phyloP scores from a whole-genome alignment of 1,140 invertebrate species.

The Drosophila cardini region DNA sequence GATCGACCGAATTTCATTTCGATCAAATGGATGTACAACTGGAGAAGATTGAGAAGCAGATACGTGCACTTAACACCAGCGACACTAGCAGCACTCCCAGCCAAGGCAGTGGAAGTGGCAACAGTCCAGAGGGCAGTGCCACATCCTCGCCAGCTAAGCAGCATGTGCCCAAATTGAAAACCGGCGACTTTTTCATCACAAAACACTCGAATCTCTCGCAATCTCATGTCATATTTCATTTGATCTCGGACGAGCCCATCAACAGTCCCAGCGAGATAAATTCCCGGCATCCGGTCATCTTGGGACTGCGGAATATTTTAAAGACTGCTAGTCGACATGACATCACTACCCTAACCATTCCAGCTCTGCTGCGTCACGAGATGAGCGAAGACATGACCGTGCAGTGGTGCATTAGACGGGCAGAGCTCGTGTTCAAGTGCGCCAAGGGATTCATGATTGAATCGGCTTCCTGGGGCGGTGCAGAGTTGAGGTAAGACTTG shows the following conservation, averaged over 20 bases:
- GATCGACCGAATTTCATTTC: slow-evolving; percentile 84
- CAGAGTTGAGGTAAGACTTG: slow-evolving; percentile 90
- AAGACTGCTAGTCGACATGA: slow-evolving; percentile 97
- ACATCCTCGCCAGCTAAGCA: slow-evolving; percentile 67
- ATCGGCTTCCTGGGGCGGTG: slow-evolving; percentile 96
- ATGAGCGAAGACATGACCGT: slow-evolving; percentile 99
- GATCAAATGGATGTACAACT: slow-evolving; percentile 91
- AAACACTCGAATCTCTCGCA: slow-evolving; percentile 98
- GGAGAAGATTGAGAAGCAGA: slow-evolving; percentile 88
- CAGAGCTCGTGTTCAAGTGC: slow-evolving; percentile 98
- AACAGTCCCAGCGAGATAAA: slow-evolving; percentile 93
- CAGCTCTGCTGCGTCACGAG: slow-evolving; percentile 95
- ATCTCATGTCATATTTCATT: slow-evolving; percentile 97
- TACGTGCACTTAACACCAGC: slow-evolving; percentile 81
- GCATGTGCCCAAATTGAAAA: slow-evolving; percentile 87
- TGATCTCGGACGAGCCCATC: slow-evolving; percentile 92
- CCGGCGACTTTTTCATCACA: slow-evolving; percentile 97
- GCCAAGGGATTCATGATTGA: slow-evolving; percentile 99
- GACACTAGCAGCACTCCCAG: slow-evolving; percentile 62
- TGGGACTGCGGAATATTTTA: slow-evolving; percentile 97
- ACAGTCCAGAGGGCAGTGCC: slow-evolving; percentile 52
- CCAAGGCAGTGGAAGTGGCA: slow-evolving; percentile 43
- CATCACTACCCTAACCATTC: slow-evolving; percentile 96
- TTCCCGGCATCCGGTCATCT: slow-evolving; percentile 97
- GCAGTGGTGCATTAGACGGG: slow-evolving; percentile 97